These are phyloP conservation scores for Hyperoplus lanceolatus DNA, from an alignment of 2,797 vertebrate species.

Conservation along the genomic window DNA sequence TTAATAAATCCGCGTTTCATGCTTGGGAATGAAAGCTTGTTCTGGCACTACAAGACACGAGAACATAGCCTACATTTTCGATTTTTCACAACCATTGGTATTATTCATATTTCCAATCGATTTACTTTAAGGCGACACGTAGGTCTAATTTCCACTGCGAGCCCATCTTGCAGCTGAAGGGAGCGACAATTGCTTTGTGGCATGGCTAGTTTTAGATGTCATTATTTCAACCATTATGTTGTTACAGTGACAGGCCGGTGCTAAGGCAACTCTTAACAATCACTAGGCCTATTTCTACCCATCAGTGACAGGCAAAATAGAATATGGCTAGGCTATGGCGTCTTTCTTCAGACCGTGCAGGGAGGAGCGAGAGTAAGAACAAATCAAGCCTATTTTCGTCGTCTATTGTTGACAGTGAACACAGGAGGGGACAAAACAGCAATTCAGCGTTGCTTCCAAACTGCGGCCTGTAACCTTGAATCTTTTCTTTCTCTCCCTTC, in stretches of 20 bases:
- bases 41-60: not conserved
- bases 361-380: conserved; percentile 11
- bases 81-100: conserved; percentile 25
- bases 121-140: conserved; percentile 69
- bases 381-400: conserved; percentile 74
- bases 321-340: conserved; percentile 76
- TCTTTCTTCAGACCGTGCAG: conserved; percentile 66
- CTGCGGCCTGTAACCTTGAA: conserved; percentile 71
- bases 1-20: not conserved
- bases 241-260: conserved; percentile 83
- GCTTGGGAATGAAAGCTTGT: not conserved
- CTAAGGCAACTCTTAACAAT: conserved; percentile 77
- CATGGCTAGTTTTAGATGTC: conserved; percentile 82
- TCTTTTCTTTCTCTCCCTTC: conserved; percentile 56
- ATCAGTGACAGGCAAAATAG: conserved; percentile 80
- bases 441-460: conserved; percentile 71
- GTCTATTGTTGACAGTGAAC: conserved; percentile 80
- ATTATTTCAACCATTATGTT: conserved; percentile 87
- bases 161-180: conserved; percentile 69
- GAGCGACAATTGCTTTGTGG: conserved; percentile 81
- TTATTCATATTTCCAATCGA: conserved; percentile 75
- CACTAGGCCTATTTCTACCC: conserved; percentile 79
- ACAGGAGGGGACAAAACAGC: conserved; percentile 75
- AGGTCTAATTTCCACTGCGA: conserved; percentile 71
- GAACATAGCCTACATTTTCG: conserved; percentile 6